A percentile compares a stretch with the other conserved stretches of the same genome.
phyloP scores from a whole-genome alignment of 1,140 invertebrate species.

The Drosophila watanabei region DNA sequence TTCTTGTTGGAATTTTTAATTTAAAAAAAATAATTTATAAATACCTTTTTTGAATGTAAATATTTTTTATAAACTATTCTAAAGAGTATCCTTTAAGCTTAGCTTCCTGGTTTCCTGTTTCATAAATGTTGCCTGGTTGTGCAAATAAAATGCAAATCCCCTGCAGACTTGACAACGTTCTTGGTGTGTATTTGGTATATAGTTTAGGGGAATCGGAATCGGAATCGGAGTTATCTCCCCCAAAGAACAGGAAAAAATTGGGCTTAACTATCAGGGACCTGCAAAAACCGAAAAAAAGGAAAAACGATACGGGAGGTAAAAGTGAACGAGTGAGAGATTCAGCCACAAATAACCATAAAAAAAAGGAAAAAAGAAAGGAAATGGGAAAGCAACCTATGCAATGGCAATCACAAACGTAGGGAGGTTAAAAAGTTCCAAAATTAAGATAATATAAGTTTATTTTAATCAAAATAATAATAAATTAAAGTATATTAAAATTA shows the following conservation, averaged over 20 bases:
- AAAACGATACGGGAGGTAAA: neutral
- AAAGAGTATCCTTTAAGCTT: slow-evolving; percentile 1
- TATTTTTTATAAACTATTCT: neutral
- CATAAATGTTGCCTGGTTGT: slow-evolving; percentile 24
- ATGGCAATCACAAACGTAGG: slow-evolving; percentile 33
- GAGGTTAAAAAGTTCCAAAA: neutral
- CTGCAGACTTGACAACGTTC: slow-evolving; percentile 70
- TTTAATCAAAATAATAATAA: neutral
- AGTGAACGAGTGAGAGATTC: slow-evolving; percentile 17
- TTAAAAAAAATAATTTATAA: neutral
- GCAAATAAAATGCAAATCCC: slow-evolving; percentile 72
- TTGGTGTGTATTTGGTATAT: slow-evolving; percentile 13
- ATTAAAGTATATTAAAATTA: neutral
- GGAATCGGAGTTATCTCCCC: slow-evolving; percentile 20
- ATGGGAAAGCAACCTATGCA: slow-evolving; percentile 41
- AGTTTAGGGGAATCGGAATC: slow-evolving; percentile 3
- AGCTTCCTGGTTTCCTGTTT: slow-evolving; percentile 4
- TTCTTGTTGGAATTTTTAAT: neutral
- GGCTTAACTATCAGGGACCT: slow-evolving; percentile 59
- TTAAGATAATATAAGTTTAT: neutral
- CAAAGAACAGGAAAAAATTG: slow-evolving; percentile 51
- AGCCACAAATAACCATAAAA: slow-evolving; percentile 30
- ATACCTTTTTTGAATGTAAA: neutral
- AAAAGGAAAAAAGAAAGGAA: slow-evolving; percentile 10
- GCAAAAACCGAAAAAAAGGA: slow-evolving; percentile 26